phyloP scores from a whole-genome alignment of 1,140 invertebrate genomes.

The Laupala kohalensis region DNA sequence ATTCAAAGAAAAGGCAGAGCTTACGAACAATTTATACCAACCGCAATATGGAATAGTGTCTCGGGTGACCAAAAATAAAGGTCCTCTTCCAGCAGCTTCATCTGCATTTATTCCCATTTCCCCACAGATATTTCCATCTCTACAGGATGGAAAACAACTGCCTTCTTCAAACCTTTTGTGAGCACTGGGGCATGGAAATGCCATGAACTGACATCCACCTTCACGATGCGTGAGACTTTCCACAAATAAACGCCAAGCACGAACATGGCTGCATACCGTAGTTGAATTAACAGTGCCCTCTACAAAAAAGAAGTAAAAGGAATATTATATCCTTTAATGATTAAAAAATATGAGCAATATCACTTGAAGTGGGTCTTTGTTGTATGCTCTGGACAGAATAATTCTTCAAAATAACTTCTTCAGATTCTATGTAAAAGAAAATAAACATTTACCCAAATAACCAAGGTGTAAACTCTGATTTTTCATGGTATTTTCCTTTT shows the following conservation, averaged over 20 bases:
- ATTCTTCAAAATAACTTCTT: no score
- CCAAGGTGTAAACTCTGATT: no score
- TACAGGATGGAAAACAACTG: conserved; percentile 31
- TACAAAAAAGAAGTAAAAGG: conserved; percentile 17
- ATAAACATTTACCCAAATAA: background rate
- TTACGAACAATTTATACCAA: conserved; percentile 21
- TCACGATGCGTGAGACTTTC: conserved; percentile 22
- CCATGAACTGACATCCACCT: conserved; percentile 29
- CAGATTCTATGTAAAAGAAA: no score
- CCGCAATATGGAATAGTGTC: conserved; percentile 34
- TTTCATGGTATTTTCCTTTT: no score
- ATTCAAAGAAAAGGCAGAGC: no score
- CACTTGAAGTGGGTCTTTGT: no score
- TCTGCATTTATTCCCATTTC: conserved; percentile 23
- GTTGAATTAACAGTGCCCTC: conserved; percentile 27
- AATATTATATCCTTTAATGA: background rate
- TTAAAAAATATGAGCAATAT: no score
- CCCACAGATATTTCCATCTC: conserved; percentile 15
- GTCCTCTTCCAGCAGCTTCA: conserved; percentile 22
- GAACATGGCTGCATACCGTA: conserved; percentile 31
- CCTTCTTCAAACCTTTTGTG: conserved; percentile 27
- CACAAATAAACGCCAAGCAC: conserved; percentile 26
- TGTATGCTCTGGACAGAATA: no score
- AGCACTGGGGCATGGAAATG: conserved; percentile 32
- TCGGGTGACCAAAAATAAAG: conserved; percentile 32